Evolutionary conservation across 2,113 vertebrate species (phyloP).

Genomic region (Centropristis striata): DNA sequence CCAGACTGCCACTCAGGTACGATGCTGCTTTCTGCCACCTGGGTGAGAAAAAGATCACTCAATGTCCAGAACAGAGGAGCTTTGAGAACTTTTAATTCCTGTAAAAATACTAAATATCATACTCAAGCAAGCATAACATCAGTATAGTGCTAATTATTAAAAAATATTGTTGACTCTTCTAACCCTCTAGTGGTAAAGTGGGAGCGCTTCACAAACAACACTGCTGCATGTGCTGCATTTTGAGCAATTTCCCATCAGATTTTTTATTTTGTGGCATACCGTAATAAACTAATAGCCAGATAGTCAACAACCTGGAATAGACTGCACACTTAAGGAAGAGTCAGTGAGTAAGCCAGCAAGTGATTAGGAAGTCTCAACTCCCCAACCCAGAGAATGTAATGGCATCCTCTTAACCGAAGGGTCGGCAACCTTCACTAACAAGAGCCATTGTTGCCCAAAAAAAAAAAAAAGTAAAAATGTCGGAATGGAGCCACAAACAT

Average conservation of each 20-base stretch:
- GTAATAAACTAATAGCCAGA: no score
- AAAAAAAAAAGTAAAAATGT: no score
- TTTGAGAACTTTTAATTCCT: neutral
- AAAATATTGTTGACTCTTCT: slow-evolving; percentile 34
- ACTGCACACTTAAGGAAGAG: no score
- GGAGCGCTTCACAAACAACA: neutral
- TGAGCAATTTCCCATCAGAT: neutral
- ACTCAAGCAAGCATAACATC: neutral
- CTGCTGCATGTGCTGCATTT: neutral
- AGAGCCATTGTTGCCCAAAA: no score
- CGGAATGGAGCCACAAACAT: no score
- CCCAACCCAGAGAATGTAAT: neutral
- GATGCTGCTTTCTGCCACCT: slow-evolving; percentile 76
- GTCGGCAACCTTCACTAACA: no score
- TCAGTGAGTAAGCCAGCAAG: no score
- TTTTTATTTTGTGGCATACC: neutral
- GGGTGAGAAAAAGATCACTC: neutral
- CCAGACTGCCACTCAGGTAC: slow-evolving; percentile 63
- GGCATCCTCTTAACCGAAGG: no score
- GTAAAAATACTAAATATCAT: neutral
- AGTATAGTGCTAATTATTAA: neutral
- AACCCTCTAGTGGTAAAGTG: slow-evolving; percentile 62
- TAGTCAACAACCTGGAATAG: no score
- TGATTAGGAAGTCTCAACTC: no score
- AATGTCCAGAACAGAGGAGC: neutral